phyloP scores from a whole-genome alignment of 2,888 invertebrate genomes.

The Aphodius granarius region DNA sequence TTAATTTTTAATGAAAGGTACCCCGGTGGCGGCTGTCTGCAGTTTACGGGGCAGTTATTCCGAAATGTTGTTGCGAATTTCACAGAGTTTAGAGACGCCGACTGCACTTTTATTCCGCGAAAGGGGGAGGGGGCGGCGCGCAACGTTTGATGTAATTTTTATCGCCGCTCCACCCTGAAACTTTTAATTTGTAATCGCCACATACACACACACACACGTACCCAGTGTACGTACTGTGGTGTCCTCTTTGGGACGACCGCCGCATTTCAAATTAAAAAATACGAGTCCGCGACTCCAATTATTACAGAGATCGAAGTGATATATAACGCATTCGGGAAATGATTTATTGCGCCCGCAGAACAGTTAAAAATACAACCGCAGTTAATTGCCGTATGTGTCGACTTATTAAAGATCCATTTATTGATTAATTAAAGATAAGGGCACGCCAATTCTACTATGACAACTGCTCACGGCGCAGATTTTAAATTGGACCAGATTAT shows the following conservation, averaged over 20 bases:
- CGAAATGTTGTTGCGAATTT: conserved; percentile 9
- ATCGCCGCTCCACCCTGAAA: conserved; percentile 19
- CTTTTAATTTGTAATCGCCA: conserved; percentile 29
- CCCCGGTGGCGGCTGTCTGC: conserved; percentile 3
- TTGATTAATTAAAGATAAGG: conserved; percentile 26
- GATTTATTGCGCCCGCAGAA: neutral
- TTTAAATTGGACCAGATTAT: neutral
- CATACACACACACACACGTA: neutral
- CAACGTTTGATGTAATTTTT: conserved; percentile 30
- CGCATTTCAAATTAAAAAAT: neutral
- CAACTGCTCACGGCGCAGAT: neutral
- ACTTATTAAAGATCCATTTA: conserved; percentile 23
- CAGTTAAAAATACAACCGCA: conserved; percentile 3
- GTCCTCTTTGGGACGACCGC: conserved; percentile 14
- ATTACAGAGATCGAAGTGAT: neutral
- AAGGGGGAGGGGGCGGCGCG: neutral
- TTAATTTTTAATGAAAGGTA: conserved; percentile 6
- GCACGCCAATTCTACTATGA: neutral
- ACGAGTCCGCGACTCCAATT: neutral
- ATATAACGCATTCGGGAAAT: conserved; percentile 5
- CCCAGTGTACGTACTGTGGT: neutral
- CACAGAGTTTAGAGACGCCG: conserved; percentile 9
- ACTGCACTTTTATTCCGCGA: conserved; percentile 11
- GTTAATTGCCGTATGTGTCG: conserved; percentile 22
- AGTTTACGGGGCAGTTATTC: neutral